These are phyloP conservation scores for Celastrina argiolus DNA, from an alignment of 2,888 invertebrate species.

Conservation along the genomic window DNA sequence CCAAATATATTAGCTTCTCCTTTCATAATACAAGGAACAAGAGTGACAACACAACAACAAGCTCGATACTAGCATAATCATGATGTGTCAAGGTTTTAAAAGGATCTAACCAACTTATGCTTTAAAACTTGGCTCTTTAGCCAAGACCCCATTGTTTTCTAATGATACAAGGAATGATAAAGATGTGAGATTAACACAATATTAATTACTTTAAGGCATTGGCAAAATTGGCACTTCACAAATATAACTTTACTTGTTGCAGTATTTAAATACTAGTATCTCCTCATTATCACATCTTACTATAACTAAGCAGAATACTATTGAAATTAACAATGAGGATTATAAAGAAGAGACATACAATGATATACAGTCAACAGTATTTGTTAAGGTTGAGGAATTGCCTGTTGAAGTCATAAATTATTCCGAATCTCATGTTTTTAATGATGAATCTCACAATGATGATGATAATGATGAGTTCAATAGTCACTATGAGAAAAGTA, in stretches of 20 bases:
- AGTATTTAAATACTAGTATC: background rate
- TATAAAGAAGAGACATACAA: background rate
- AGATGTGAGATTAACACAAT: too few relatives aligned
- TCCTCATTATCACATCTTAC: background rate
- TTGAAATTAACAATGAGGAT: background rate
- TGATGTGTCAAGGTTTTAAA: too few relatives aligned
- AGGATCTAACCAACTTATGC: too few relatives aligned
- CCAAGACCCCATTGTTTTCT: too few relatives aligned
- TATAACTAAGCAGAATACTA: background rate
- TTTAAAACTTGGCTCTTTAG: too few relatives aligned
- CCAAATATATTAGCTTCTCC: too few relatives aligned
- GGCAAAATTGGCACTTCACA: too few relatives aligned
- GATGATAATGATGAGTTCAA: background rate
- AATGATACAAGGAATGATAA: too few relatives aligned
- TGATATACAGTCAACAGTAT: slow-evolving; percentile 5
- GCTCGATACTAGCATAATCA: too few relatives aligned
- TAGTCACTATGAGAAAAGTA: background rate
- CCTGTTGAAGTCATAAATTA: background rate
- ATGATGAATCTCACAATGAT: background rate
- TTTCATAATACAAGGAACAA: too few relatives aligned
- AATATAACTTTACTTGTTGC: slow-evolving; percentile 1
- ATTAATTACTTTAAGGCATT: too few relatives aligned
- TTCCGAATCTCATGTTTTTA: background rate
- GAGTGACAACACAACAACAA: too few relatives aligned
- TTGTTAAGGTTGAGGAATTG: slow-evolving; percentile 8